Base-by-base conservation (phyloP, 2,888 invertebrate genomes). In the Chaitophorus viminalis region DNA sequence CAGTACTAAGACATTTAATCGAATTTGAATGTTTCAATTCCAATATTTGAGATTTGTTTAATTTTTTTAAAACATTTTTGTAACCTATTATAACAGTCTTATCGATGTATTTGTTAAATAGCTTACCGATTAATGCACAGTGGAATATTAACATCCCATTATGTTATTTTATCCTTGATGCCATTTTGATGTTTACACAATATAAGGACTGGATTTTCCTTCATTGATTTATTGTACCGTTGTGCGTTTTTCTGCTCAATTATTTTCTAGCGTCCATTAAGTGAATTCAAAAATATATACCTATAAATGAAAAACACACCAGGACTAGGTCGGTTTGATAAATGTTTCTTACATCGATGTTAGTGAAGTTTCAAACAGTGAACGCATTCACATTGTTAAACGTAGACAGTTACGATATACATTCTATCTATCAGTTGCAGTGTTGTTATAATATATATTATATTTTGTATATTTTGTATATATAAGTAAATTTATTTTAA, bases 171-270 rank as follows among this genome's bases (percentile, higher is more conserved):
- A 33, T n/a, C 54, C n/a, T 33, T 60, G 60, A 78, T 78, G 54
- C 17, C 6, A 60, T 78, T 78, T 60, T 78, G 78, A 78, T 78
- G 25, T 60, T 33, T 17, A 21, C 21, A 31, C 33, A 25, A 78
- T 29, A 78, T 31, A 36, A 54, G 54, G 17, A 33, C 33, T 78
- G 33, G 78, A 17, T 25, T 78, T 78, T 78, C 8, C 21, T 78
- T 60, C 54, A 54, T 60, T 33, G 31, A 78, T 78, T 78, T 60
- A 78, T 78, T 33, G 33, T 17, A 17, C 33, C 25, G 78, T 33
- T 54, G 25, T 60, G 29, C 6, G n/a, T 6, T 68, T 68, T 29
- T 68, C 2, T 25, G 54, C 14, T 60, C 54, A 78, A 29, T 78
- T 39, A 17, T 68, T 78, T 78, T 54, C 54, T 78, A 31, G 60